Evolutionary conservation across 2,888 invertebrate genomes (phyloP).

Genomic region (Syrista parreyssii): DNA sequence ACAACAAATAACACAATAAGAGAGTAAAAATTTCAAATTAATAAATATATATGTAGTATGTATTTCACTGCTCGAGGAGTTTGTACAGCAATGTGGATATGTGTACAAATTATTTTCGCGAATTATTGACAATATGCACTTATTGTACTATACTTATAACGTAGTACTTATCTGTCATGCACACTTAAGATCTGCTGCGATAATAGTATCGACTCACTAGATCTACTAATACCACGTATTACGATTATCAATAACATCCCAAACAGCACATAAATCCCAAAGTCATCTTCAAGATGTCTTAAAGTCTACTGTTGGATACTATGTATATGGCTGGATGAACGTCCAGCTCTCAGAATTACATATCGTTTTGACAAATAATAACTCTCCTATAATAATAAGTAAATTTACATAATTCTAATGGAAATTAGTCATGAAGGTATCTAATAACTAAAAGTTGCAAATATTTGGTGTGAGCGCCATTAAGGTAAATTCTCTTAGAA

Average conservation of each 20-base stretch:
- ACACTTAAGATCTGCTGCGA: not conserved
- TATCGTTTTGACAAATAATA: not conserved
- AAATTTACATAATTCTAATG: not conserved
- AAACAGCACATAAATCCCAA: not conserved
- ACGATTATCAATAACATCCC: not conserved
- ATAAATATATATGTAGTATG: constrained; percentile 5
- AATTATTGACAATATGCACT: not conserved
- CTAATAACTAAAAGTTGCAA: not conserved
- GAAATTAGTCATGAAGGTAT: not conserved
- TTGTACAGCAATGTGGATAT: not conserved
- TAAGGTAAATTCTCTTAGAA: not conserved
- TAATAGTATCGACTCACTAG: not conserved
- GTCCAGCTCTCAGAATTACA: not conserved
- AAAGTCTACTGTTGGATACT: not conserved
- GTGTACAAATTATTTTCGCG: not conserved
- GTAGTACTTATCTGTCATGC: not conserved
- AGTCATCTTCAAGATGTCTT: not conserved
- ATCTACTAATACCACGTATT: constrained; percentile 6
- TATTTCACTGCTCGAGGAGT: not conserved
- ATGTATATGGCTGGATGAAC: not conserved
- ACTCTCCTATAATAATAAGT: not conserved
- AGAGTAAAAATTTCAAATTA: not conserved
- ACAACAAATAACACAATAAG: not conserved
- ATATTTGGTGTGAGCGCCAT: constrained; percentile 7
- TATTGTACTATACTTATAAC: not conserved